phyloP scores from a whole-genome alignment of 2,113 vertebrate species.

The Odontophorus gujanensis region DNA sequence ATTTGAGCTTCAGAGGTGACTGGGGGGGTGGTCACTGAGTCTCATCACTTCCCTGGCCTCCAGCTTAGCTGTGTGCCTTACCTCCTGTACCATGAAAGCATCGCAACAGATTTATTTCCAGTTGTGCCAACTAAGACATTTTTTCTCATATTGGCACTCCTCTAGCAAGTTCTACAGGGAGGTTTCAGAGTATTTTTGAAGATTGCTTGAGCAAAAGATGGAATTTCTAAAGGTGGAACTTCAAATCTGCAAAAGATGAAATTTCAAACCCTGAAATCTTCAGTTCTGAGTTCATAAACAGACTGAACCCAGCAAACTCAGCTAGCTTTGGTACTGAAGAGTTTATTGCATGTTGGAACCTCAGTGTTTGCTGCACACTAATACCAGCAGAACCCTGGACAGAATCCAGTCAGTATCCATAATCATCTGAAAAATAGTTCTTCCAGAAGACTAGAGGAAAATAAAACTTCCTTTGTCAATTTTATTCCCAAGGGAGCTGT shows the following conservation, averaged over 20 bases:
- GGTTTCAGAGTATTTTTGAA: not conserved
- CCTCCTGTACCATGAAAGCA: not conserved
- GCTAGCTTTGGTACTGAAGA: not conserved
- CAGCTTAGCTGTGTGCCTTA: not conserved
- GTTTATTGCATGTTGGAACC: not conserved
- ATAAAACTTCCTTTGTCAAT: not conserved
- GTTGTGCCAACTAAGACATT: not conserved
- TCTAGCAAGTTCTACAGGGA: not conserved
- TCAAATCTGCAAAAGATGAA: too few relatives aligned
- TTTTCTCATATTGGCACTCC: not conserved
- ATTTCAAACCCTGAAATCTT: not conserved
- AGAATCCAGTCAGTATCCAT: not conserved
- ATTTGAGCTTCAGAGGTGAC: not conserved
- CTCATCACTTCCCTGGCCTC: not conserved
- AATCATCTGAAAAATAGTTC: not conserved
- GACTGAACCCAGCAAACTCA: not conserved
- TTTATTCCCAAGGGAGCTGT: not conserved
- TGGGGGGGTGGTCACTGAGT: not conserved
- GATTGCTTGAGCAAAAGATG: not conserved
- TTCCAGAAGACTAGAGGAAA: not conserved
- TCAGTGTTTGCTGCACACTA: not conserved
- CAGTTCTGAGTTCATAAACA: not conserved
- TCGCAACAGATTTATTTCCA: not conserved
- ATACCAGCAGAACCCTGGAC: not conserved
- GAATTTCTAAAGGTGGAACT: too few relatives aligned